Evolutionary conservation across 2,888 invertebrate genomes (phyloP), one percentile per base, ranked within the genome.

Genomic region (Choreutis nemorana): DNA sequence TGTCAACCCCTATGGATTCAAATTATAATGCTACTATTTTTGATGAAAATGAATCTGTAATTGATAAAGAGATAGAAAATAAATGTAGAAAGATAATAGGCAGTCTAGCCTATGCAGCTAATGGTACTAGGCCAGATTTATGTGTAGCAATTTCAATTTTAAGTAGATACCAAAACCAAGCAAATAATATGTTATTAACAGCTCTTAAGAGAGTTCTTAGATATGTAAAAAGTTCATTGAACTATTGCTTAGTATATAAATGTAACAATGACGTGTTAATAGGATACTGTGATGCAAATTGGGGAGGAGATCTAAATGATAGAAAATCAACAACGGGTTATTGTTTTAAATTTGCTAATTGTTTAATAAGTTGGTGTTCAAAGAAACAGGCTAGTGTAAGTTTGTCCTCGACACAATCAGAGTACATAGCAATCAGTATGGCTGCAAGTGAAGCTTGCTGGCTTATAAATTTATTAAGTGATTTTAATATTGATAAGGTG

Each of bases 351-450:
- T 32, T 37, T 29, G 23, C 32, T 7, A 34, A 40, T 23, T 44
- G 43, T 27, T 20, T 37, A 11, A 30, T 45, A 12, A 33, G 22
- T 10, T 43, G 42, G 44, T 28, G 39, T 28, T 42, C 40, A 2
- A 42, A 39, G 14, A 44, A 44, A 21, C 45, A 48, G 31, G n/a
- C 6, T 5, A 33, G 32, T 34, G 44, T 46, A 3, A 37, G 37
- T 26, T 26, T 45, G 9, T 49, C 46, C 21, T 45, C 44, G 8
- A 44, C 42, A 4, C 45, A 45, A 26, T 25, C 44, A 4, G 44
- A 45, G 15, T 45, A 42, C 39, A 33, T 45, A 7, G 32, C 42
- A 2, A 14, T 42, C 3, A 42, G 40, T 30, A 41, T 40, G 40
- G 40, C 42, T 20, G 28, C 29, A n/a, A 32, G 31, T 18, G 40